Evolutionary conservation across 1,140 invertebrate species (phyloP).

Genomic region (Bilobella aurantiaca): DNA sequence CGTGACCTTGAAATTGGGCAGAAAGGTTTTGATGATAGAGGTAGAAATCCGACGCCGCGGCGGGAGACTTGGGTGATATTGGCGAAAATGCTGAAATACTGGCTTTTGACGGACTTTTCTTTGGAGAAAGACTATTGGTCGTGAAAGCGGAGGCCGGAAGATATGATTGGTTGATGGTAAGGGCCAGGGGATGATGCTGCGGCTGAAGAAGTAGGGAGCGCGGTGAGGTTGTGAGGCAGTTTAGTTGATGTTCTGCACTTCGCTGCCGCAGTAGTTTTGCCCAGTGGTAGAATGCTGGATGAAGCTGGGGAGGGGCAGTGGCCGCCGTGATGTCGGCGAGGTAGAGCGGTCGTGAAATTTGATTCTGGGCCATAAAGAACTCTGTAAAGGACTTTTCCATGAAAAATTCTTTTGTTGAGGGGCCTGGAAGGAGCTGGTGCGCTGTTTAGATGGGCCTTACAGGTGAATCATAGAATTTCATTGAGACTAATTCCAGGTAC

Average conservation of each 20-base stretch:
- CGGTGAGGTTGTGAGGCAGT: neutral
- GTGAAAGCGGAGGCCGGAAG: neutral
- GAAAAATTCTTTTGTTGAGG: too few species aligned
- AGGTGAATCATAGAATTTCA: slow-evolving; percentile 21
- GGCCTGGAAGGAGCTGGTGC: too few species aligned
- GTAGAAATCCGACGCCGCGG: neutral
- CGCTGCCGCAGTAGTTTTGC: slow-evolving; percentile 25
- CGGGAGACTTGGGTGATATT: slow-evolving; percentile 23
- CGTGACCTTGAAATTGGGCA: neutral
- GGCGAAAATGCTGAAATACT: slow-evolving; percentile 32
- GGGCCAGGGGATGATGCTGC: neutral
- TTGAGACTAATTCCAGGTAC: too few species aligned
- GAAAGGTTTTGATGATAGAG: neutral
- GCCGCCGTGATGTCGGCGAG: slow-evolving; percentile 20
- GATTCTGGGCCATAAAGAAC: slow-evolving; percentile 9
- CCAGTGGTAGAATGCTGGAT: slow-evolving; percentile 29
- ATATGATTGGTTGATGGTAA: neutral
- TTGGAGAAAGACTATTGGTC: neutral
- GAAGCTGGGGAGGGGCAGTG: slow-evolving; percentile 12
- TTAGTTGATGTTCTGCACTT: neutral
- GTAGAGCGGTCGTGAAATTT: slow-evolving; percentile 11
- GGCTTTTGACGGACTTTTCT: slow-evolving; percentile 3
- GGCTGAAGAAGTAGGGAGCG: neutral
- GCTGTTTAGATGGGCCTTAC: too few species aligned
- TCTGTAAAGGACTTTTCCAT: slow-evolving; percentile 26